Base-by-base conservation (phyloP, 1,140 invertebrate species). In the Camponotus pennsylvanicus region DNA sequence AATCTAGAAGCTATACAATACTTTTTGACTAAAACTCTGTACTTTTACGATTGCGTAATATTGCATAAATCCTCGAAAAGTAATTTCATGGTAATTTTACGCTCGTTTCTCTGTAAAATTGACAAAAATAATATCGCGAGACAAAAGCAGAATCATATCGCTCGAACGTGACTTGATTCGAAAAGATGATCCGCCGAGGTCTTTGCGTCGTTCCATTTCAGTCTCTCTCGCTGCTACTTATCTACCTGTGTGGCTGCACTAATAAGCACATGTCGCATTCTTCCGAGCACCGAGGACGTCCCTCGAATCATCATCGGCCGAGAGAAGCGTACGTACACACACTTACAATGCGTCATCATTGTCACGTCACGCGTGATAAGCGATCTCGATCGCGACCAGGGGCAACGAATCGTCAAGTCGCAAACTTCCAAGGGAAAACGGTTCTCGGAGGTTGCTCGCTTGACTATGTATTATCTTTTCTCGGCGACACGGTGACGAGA, bases 121-220 rank as follows among this genome's bases (percentile, higher is more conserved):
- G 0, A 32, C 76, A 18, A 27, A 37, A 42, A 9, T 13, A 42
- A 70, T 34, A 21, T 42, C 18, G 27, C 18, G 37, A 37, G 1
- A 6, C 27, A 18, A 49, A 71, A 70, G 64, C 21, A 15, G 15
- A 3, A 59, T 13, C 6, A 6, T 21, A 64, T 18, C 37, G 9
- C 13, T 15, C 2, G 21, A 71, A 15, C 59, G 59, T 59, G 13
- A 37, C 5, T 13, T 59, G 7, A 7, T 21, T 9, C 32, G 57
- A n/a, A n/a, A 57, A 87, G 8, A 21, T 11, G 45, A 71, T 67
- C n/a, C 32, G 49, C 49, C 34, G 77, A 82, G 67, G 70, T 75
- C 59, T 27, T 90, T 90, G 89, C 86, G 86, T 86, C 80, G 87
- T 77, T 91, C 66, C 90, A 63, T 90, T 91, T 84, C 64, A 78